Percentiles rank a stretch among this genome's conserved stretches.
These are phyloP conservation scores for Trachemys scripta DNA, from an alignment of 2,113 vertebrate genomes.

Conservation along the genomic window DNA sequence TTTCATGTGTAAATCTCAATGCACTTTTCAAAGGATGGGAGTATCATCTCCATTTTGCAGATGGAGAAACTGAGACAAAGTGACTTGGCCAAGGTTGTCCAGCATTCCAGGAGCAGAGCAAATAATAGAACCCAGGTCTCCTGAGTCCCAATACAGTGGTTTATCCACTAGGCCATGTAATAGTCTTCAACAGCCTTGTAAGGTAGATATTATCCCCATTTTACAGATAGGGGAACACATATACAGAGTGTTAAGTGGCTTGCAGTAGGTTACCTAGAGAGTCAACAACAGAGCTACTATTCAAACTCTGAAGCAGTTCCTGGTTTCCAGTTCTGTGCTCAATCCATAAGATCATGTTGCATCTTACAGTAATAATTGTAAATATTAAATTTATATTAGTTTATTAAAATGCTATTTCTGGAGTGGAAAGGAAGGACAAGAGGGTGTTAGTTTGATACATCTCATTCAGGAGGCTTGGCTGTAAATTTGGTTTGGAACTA, in stretches of 20 bases:
- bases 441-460: not conserved
- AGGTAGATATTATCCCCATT: constrained; percentile 35
- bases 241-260: constrained; percentile 55
- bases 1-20: not conserved
- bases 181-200: constrained; percentile 55
- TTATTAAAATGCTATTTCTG: not conserved
- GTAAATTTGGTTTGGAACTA: not conserved
- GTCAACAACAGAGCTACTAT: constrained; percentile 49
- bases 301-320: not conserved
- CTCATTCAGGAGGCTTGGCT: not conserved
- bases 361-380: constrained; percentile 8
- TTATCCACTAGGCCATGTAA: constrained; percentile 51
- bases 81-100: not conserved
- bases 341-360: not conserved
- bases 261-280: constrained; percentile 14
- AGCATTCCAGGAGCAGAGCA: not conserved
- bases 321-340: not conserved
- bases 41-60: not conserved
- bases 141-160: constrained; percentile 16
- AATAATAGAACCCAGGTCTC: not conserved
- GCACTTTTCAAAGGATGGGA: not conserved
- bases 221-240: constrained; percentile 24
- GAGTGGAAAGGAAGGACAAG: not conserved
- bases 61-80: not conserved
- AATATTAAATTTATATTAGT: constrained; percentile 14